Evolutionary conservation across 2,113 vertebrate genomes (phyloP).

Genomic region (Coracopsis vasa): DNA sequence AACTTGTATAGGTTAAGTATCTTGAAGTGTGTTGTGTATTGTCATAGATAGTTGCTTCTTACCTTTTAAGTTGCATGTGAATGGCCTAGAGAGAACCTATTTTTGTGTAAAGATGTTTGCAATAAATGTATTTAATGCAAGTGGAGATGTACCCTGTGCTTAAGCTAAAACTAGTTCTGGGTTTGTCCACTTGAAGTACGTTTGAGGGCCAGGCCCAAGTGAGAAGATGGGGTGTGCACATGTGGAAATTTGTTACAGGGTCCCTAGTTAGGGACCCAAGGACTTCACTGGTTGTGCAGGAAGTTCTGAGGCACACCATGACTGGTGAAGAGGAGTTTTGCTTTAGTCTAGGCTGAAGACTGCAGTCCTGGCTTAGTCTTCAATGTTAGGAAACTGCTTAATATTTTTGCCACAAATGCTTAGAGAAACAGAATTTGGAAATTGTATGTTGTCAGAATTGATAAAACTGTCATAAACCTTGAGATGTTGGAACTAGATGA

Average conservation of each 20-base stretch:
- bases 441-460: fast-evolving
- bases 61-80: constrained; percentile 74
- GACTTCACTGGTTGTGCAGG: fast-evolving
- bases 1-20: background rate
- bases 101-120: constrained; percentile 75
- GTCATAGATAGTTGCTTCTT: constrained; percentile 58
- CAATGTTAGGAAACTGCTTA: background rate
- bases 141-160: background rate
- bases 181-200: background rate
- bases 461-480: background rate
- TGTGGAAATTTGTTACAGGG: fast-evolving
- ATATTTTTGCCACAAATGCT: background rate
- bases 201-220: background rate
- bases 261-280: background rate
- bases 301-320: fast-evolving
- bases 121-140: constrained; percentile 76
- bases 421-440: background rate
- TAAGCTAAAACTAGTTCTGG: background rate
- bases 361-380: background rate
- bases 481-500: background rate
- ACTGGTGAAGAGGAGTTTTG: fast-evolving
- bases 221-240: fast-evolving
- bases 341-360: background rate
- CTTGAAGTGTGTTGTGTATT: background rate
- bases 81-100: constrained; percentile 81